A percentile compares a stretch with the other conserved stretches of the same genome.
Conservation (phyloP, 2,113 vertebrate species). For the Pipra filicauda region DNA sequence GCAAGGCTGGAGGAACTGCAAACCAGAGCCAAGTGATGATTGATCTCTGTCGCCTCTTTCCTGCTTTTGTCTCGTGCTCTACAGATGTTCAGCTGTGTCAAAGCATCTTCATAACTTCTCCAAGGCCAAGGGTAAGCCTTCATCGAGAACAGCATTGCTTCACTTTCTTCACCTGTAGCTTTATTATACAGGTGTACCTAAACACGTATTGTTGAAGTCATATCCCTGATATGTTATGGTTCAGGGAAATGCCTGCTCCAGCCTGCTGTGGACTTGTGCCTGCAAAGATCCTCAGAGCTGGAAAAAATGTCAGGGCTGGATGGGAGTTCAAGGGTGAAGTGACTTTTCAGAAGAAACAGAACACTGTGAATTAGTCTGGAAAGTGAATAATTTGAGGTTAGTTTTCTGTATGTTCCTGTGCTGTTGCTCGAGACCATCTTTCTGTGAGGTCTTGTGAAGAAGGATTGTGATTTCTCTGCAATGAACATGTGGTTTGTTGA, state of each 20-base stretch:
- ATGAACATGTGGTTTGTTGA: not conserved
- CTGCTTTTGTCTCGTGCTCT: not conserved
- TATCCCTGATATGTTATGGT: accelerated
- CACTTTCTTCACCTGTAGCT: not conserved
- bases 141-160: not conserved
- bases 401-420: not conserved
- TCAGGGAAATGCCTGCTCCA: not conserved
- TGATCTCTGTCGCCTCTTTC: not conserved
- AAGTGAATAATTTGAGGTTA: not conserved
- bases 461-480: not conserved
- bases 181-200: not conserved
- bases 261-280: accelerated
- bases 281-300: not conserved
- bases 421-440: not conserved
- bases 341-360: not conserved
- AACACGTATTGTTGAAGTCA: not conserved
- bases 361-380: not conserved
- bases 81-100: not conserved
- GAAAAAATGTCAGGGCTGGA: not conserved
- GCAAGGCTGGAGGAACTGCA: not conserved
- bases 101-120: not conserved
- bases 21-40: not conserved
- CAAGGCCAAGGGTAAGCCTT: not conserved
- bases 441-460: not conserved
- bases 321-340: not conserved